phyloP scores from a whole-genome alignment of 2,113 vertebrate species.

The Paratilapia polleni region DNA sequence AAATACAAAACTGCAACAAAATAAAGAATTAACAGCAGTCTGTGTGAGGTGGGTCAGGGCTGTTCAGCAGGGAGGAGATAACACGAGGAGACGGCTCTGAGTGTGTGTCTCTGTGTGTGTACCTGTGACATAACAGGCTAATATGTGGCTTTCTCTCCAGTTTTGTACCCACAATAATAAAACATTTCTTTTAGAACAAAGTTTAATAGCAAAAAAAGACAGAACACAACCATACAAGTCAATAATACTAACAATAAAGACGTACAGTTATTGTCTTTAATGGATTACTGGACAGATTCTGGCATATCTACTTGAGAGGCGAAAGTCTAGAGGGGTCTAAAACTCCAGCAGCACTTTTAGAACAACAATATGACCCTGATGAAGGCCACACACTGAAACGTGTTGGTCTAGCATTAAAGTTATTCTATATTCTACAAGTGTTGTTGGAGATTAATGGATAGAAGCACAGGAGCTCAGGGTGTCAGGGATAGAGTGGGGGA shows the following conservation, averaged over 20 bases:
- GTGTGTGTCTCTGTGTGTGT: background rate
- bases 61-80: background rate
- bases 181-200: background rate
- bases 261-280: background rate
- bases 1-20: slow-evolving; percentile 1
- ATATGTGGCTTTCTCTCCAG: background rate
- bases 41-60: background rate
- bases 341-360: background rate
- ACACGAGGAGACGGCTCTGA: accelerated
- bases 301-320: accelerated
- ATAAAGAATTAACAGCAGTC: background rate
- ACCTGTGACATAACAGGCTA: background rate
- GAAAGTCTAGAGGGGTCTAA: background rate
- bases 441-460: too few species aligned
- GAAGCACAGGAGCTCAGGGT: too few species aligned
- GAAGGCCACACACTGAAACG: background rate
- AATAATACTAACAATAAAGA: too few species aligned
- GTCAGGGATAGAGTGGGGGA: background rate
- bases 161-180: background rate
- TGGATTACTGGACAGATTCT: background rate
- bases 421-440: background rate
- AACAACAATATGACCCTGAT: background rate
- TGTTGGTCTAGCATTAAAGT: accelerated
- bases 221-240: background rate
- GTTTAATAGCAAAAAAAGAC: background rate